These are phyloP conservation scores for Chelmon rostratus DNA, from an alignment of 2,797 vertebrate species.

Conservation along the genomic window DNA sequence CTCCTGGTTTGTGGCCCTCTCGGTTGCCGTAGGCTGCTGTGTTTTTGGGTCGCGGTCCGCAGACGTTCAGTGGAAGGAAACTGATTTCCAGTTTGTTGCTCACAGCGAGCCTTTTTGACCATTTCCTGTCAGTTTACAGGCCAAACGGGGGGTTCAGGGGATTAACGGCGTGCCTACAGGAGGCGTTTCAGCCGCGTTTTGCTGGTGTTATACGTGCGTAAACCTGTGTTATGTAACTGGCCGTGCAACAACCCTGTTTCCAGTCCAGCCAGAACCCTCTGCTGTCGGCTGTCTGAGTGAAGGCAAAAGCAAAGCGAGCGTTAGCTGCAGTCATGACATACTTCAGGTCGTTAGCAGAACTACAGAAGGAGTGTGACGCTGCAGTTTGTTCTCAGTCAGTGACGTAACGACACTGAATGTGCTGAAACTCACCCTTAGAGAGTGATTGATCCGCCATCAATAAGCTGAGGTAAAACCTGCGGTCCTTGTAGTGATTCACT, in stretches of 20 bases:
- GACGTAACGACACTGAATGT: constrained; percentile 31
- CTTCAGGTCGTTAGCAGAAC: too few species aligned
- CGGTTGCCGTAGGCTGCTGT: too few species aligned
- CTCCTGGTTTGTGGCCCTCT: too few species aligned
- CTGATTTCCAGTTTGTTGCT: too few species aligned
- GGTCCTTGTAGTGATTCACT: not conserved
- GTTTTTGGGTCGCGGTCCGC: too few species aligned
- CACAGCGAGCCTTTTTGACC: too few species aligned
- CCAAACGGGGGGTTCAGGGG: too few species aligned
- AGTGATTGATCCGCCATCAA: not conserved
- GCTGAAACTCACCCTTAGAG: not conserved
- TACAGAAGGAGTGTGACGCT: too few species aligned
- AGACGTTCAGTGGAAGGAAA: too few species aligned
- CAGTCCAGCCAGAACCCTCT: not conserved
- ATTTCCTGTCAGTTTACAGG: too few species aligned
- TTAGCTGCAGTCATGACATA: not conserved
- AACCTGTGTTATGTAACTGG: too few species aligned
- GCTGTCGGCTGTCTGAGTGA: not conserved
- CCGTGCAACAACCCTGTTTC: not conserved
- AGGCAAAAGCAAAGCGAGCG: not conserved
- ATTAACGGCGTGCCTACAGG: too few species aligned
- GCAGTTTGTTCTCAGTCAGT: constrained; percentile 14
- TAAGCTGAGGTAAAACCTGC: not conserved
- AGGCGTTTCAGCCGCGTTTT: not conserved
- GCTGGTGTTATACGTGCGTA: not conserved